Evolutionary conservation across 2,113 vertebrate species (phyloP).

Genomic region (Heliornis fulica): DNA sequence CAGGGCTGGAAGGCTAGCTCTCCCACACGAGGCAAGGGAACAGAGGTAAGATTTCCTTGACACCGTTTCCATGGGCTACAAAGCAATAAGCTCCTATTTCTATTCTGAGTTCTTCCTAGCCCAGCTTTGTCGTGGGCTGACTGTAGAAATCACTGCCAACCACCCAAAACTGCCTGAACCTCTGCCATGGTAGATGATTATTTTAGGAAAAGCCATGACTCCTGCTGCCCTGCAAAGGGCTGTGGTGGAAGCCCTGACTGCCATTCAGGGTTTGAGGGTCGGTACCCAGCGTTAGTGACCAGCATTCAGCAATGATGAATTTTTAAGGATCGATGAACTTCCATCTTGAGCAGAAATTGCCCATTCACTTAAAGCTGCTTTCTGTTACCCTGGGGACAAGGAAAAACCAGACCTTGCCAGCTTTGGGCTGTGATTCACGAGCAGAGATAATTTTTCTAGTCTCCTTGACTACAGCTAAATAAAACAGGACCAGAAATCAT

Average conservation of each 20-base stretch:
- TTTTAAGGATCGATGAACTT: background rate
- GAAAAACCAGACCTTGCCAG: background rate
- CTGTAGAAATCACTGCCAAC: background rate
- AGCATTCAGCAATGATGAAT: fast-evolving
- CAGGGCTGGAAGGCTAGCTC: background rate
- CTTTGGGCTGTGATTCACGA: background rate
- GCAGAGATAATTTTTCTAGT: background rate
- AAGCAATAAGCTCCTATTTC: background rate
- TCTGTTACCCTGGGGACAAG: constrained; percentile 11
- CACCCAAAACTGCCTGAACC: background rate
- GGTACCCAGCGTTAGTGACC: background rate
- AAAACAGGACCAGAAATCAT: constrained; percentile 41
- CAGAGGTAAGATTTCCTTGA: background rate
- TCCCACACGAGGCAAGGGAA: background rate
- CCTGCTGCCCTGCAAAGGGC: background rate
- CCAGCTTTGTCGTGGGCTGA: background rate
- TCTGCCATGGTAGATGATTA: fast-evolving
- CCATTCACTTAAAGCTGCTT: constrained; percentile 38
- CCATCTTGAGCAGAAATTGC: background rate
- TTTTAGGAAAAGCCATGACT: background rate
- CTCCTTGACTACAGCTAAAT: constrained; percentile 65
- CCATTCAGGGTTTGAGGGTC: fast-evolving
- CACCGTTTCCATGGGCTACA: background rate
- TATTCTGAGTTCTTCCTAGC: background rate
- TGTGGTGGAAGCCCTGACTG: background rate